Evolutionary conservation across 2,113 vertebrate species (phyloP).

Genomic region (Amphiprion percula): DNA sequence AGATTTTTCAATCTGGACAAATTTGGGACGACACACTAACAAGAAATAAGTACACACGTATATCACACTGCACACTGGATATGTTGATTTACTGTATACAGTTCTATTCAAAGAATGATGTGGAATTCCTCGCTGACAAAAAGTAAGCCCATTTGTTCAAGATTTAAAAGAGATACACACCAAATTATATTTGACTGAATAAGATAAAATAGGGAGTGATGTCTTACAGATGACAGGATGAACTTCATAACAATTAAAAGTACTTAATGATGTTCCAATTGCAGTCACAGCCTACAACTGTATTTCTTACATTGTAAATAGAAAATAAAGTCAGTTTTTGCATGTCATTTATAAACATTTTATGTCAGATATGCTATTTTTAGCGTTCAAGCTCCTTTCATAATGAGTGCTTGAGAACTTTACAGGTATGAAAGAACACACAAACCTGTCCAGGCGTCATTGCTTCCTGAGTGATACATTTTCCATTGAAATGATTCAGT

Average conservation of each 20-base stretch:
- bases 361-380: too few relatives aligned
- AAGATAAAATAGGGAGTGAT: neutral
- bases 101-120: too few relatives aligned
- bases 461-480: slow-evolving; percentile 42
- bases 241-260: neutral
- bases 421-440: neutral
- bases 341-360: too few relatives aligned
- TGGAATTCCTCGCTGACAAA: neutral
- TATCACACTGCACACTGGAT: too few relatives aligned
- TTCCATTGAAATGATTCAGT: slow-evolving; percentile 28
- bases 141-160: neutral
- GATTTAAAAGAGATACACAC: neutral
- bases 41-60: too few relatives aligned
- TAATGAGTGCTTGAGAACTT: neutral
- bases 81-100: too few relatives aligned
- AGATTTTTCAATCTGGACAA: neutral
- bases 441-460: slow-evolving; percentile 30
- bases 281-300: neutral
- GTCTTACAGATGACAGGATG: neutral
- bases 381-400: neutral
- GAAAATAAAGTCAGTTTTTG: too few relatives aligned
- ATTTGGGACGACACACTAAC: neutral
- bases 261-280: neutral
- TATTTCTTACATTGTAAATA: neutral
- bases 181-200: neutral